Conservation (phyloP, 2,888 invertebrate species). For the Periphyllus acericola region DNA sequence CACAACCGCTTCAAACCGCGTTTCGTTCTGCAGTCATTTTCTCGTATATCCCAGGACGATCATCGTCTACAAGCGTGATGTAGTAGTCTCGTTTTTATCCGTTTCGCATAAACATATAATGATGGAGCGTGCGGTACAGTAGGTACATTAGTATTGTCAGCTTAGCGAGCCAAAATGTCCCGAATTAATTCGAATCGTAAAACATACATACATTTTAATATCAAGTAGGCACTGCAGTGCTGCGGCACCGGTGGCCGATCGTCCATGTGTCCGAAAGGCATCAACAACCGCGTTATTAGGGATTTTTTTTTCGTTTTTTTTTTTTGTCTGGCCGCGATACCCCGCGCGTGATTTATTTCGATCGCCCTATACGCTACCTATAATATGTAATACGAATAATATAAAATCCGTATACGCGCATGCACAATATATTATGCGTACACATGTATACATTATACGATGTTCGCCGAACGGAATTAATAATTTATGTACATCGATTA, state of each 20-base stretch:
- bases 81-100: background rate
- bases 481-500: conserved; percentile 51
- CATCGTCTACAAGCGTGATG: too few relatives aligned
- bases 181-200: background rate
- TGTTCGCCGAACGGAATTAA: conserved; percentile 5
- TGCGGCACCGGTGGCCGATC: background rate
- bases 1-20: too few relatives aligned
- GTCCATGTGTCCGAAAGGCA: background rate
- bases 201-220: background rate
- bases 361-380: conserved; percentile 1
- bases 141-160: background rate
- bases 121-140: too few relatives aligned
- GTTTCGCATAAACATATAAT: background rate
- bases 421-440: background rate
- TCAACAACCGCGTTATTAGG: background rate
- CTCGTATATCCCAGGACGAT: too few relatives aligned
- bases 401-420: background rate
- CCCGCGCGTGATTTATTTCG: background rate
- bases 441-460: background rate
- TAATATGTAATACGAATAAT: too few relatives aligned
- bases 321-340: background rate
- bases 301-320: background rate
- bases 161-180: background rate
- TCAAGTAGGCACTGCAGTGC: background rate
- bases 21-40: too few relatives aligned